phyloP scores from a whole-genome alignment of 1,140 invertebrate genomes.

The Bathynomus jamesi region DNA sequence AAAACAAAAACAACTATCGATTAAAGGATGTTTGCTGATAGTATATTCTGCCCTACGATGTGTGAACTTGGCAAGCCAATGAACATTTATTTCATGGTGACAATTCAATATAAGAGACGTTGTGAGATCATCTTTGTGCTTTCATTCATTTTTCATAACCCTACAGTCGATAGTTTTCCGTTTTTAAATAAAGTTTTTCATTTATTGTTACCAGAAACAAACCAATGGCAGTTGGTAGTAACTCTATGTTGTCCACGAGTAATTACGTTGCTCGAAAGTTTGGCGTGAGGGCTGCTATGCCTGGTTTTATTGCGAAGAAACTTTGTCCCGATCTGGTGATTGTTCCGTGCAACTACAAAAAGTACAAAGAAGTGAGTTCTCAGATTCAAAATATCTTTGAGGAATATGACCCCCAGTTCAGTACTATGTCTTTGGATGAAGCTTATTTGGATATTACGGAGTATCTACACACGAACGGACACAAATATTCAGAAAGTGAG shows the following conservation, averaged over 20 bases:
- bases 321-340: conserved; percentile 56
- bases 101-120: no score
- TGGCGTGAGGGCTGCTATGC: conserved; percentile 61
- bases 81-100: no score
- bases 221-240: conserved; percentile 59
- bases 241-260: conserved; percentile 57
- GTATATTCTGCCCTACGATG: no score
- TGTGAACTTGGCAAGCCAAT: no score
- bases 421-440: conserved; percentile 56
- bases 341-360: conserved; percentile 51
- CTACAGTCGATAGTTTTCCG: no score
- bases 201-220: conserved; percentile 46
- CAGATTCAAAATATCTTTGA: conserved; percentile 41
- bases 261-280: conserved; percentile 58
- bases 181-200: no score
- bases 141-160: no score
- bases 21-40: no score
- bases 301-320: conserved; percentile 61
- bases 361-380: conserved; percentile 51
- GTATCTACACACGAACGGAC: conserved; percentile 43
- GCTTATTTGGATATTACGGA: conserved; percentile 57
- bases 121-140: no score
- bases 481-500: background rate
- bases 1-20: no score
- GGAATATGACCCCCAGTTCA: conserved; percentile 53